Conservation (phyloP, 2,113 vertebrate genomes). For the Brienomyrus brachyistius region DNA sequence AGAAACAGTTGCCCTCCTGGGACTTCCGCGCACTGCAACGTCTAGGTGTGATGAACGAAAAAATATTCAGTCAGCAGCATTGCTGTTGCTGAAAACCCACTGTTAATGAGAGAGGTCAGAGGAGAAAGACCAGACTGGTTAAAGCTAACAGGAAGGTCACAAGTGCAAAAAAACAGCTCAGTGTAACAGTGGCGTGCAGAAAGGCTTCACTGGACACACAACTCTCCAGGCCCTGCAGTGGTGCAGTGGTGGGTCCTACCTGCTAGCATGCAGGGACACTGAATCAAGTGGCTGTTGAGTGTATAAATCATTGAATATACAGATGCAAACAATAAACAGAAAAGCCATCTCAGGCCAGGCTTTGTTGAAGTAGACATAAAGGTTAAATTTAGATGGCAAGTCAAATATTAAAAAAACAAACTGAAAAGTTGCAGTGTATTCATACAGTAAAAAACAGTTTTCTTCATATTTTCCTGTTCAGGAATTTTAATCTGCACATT, state of each 20-base stretch:
- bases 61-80: neutral
- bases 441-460: neutral
- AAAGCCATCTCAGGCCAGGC: neutral
- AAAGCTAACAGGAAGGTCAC: neutral
- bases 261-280: neutral
- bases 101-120: neutral
- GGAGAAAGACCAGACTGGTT: neutral
- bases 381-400: neutral
- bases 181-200: neutral
- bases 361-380: neutral
- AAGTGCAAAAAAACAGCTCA: neutral
- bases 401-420: neutral
- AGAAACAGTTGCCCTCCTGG: neutral
- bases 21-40: neutral
- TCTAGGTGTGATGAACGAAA: neutral
- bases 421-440: neutral
- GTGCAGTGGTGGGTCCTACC: neutral
- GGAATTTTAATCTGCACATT: conserved; percentile 26
- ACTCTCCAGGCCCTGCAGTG: neutral
- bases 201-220: neutral
- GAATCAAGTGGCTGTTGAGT: neutral
- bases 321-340: neutral
- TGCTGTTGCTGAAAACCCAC: neutral
- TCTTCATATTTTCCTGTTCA: neutral
- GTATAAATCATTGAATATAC: neutral